Conservation (phyloP, 2,797 vertebrate genomes). For the Tapera naevia region DNA sequence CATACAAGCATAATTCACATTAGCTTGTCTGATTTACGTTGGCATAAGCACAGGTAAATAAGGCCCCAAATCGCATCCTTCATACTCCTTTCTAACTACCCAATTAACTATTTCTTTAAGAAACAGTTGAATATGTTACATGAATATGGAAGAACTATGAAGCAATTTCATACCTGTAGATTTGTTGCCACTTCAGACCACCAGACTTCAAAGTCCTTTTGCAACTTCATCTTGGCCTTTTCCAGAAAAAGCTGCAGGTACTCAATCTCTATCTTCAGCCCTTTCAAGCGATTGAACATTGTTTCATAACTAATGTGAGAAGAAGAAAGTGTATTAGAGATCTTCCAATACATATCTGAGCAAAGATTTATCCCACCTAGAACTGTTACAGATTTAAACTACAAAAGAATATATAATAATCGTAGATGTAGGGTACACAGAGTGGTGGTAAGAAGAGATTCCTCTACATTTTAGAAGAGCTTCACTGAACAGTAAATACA, state of each 20-base stretch:
- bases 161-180: conserved; percentile 78
- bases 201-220: conserved; percentile 90
- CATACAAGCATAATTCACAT: neutral
- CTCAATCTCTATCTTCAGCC: conserved; percentile 90
- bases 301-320: conserved; percentile 82
- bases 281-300: conserved; percentile 82
- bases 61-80: neutral
- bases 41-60: neutral
- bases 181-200: conserved; percentile 82
- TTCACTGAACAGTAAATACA: neutral
- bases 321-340: neutral
- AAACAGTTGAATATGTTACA: neutral
- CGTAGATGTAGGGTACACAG: neutral
- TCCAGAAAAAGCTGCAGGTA: conserved; percentile 90
- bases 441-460: neutral
- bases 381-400: neutral
- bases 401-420: neutral
- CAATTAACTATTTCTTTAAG: neutral
- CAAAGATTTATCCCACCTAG: neutral
- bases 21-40: neutral
- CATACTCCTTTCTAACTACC: neutral
- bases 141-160: neutral
- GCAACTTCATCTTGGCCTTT: conserved; percentile 86
- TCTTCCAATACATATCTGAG: neutral
- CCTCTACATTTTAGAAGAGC: neutral